Conservation (phyloP, 2,113 vertebrate species). For the Carassius gibelio region DNA sequence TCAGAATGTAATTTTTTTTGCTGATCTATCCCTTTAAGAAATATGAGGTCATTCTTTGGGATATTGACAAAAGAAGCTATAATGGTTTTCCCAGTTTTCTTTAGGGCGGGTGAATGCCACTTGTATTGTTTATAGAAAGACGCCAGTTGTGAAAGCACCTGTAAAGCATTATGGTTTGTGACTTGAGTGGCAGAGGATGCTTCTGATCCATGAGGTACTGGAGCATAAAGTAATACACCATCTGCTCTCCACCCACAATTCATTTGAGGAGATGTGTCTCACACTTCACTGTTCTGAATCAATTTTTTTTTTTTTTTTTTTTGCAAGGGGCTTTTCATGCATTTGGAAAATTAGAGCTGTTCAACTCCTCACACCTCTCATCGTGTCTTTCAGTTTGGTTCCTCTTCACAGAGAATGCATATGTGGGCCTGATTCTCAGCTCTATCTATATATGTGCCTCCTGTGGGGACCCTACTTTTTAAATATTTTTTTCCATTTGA, state of each 20-base stretch:
- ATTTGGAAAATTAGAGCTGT: background rate
- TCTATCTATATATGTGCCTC: slow-evolving; percentile 14
- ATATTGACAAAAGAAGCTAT: background rate
- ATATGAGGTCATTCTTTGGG: background rate
- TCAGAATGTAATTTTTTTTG: background rate
- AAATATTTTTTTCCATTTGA: slow-evolving; percentile 10
- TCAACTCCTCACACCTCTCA: background rate
- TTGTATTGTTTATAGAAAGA: slow-evolving; percentile 14
- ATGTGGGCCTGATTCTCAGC: background rate
- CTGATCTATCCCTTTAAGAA: background rate
- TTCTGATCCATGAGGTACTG: slow-evolving; percentile 25
- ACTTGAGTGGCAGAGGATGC: slow-evolving; percentile 18
- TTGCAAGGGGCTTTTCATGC: background rate
- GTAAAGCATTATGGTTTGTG: slow-evolving; percentile 38
- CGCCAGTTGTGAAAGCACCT: slow-evolving; percentile 53
- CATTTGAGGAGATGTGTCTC: slow-evolving; percentile 4
- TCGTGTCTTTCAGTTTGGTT: background rate
- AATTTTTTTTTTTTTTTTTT: background rate
- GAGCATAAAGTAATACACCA: slow-evolving; percentile 23
- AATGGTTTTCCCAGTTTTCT: background rate
- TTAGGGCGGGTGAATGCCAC: background rate
- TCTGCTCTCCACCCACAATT: slow-evolving; percentile 28
- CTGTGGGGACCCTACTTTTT: slow-evolving; percentile 15
- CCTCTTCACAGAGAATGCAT: slow-evolving; percentile 24
- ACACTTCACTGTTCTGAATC: background rate